These are phyloP conservation scores for Elymnias hypermnestra DNA, from an alignment of 1,140 invertebrate species.

Conservation along the genomic window DNA sequence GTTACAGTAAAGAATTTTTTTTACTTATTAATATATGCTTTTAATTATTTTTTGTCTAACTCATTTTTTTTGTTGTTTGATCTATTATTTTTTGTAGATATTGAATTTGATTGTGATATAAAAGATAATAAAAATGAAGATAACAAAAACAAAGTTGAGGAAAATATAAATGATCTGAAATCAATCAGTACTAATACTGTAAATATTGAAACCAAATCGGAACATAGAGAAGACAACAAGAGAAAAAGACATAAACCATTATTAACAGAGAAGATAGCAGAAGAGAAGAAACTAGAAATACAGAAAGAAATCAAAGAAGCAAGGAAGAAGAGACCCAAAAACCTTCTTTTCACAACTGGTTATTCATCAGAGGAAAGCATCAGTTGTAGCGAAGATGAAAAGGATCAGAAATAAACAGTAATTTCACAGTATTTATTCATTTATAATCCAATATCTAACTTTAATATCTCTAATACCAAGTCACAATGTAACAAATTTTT, in stretches of 20 bases:
- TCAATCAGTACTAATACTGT: neutral
- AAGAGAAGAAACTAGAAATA: conserved; percentile 61
- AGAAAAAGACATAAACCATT: conserved; percentile 43
- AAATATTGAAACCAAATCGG: conserved; percentile 1
- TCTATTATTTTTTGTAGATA: too few relatives aligned
- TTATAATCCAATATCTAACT: neutral
- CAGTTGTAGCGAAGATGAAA: conserved; percentile 42
- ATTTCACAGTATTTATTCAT: neutral
- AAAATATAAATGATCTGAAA: conserved; percentile 7
- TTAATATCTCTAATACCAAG: too few relatives aligned
- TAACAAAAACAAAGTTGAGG: conserved; percentile 6
- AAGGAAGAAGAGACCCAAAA: conserved; percentile 66
- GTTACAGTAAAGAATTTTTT: too few relatives aligned
- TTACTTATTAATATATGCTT: too few relatives aligned
- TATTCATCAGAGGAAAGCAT: conserved; percentile 72
- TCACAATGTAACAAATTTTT: too few relatives aligned
- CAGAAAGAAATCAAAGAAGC: conserved; percentile 63
- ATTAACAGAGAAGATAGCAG: conserved; percentile 61
- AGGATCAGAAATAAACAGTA: conserved; percentile 20
- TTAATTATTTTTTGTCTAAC: too few relatives aligned
- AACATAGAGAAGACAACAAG: conserved; percentile 8
- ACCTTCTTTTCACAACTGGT: conserved; percentile 68
- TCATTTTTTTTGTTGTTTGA: too few relatives aligned
- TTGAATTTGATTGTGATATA: conserved; percentile 46
- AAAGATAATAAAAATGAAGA: conserved; percentile 11